Evolutionary conservation across 1,140 invertebrate species (phyloP), one percentile per base, ranked within the genome.

Genomic region (Apolygus lucorum): DNA sequence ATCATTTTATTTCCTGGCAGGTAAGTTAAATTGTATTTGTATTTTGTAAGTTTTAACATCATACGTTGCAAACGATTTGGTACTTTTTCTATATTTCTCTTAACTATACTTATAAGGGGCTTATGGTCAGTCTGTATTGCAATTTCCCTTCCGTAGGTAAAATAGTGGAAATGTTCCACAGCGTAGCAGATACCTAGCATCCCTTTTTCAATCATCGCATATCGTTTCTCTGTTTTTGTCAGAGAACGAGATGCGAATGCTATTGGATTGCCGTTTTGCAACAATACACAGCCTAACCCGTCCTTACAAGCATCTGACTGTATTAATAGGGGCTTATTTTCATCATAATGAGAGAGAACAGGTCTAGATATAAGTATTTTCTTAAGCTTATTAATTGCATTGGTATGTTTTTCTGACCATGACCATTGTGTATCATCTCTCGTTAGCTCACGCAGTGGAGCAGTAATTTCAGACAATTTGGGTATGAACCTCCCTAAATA

Each of bases 401-500:
- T 34, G n/a, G 21, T 22, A 49, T 67, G 65, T 34, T 67, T 42
- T 67, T 67, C 34, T 11, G 27, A 34, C 65, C 65, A 67, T n/a
- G 8, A 28, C 29, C 65, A 67, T n/a, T 21, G n/a, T 29, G 28
- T 34, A 24, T 42, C 65, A 67, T 67, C 25, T 67, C 34, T 67
- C 2, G 27, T 67, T 29, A 67, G 65, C 34, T 21, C 25, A 34
- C 65, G 2, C 11, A 67, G 27, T 26, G 27, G 1, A 8, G 63
- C 63, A 24, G 26, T 65, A 25, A 34, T 13, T 42, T 67, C 34
- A 21, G 65, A 67, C 13, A 67, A 25, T 28, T 67, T 67, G n/a
- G 65, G 65, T 13, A 67, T 67, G 13, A 67, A 67, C 22, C 42
- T 67, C 29, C 27, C 65, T 34, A 49, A 17, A 67, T 67, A 67